Base-by-base conservation (phyloP, 2,797 vertebrate species). In the Betta splendens region DNA sequence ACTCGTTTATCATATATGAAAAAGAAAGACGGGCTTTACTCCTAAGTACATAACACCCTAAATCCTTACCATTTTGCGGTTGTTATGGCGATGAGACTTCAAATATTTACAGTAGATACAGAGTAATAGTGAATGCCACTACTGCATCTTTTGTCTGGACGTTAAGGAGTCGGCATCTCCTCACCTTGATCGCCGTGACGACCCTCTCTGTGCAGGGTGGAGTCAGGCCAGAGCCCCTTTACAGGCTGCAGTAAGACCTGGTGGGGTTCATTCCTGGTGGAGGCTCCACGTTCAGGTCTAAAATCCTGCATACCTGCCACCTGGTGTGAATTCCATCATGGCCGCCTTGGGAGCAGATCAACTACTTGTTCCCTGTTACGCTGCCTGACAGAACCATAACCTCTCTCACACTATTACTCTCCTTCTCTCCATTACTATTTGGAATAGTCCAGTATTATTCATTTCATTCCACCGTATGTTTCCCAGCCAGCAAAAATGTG, bases 311-410 rank as follows among this genome's bases (percentile, higher is more conserved):
- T n/a, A n/a, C n/a, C n/a, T 1, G 21, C 37, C 48, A 49, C 45
- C 36, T 60, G 63, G 15, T 22, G 26, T 15, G 13, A 10, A 9
- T 9, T 16, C 17, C 22, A 6, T 45, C 20, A 37, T 49, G 45
- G 46, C 70, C 40, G 38, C 17, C 18, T 58, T 37, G 62, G 50
- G 23, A 9, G n/a, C n/a, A 55, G 29, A 26, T 36, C 44, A 44
- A 49, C 16, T 12, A 35, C 5, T 22, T 9, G 2, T n/a, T 22
- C 28, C 33, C n/a, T 20, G 32, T 45, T n/a, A n/a, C n/a, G n/a
- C n/a, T n/a, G n/a, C n/a, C n/a, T n/a, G n/a, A n/a, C 48, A 28
- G 9, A 40, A n/a, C 32, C 6, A 5, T 23, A 50, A 26, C 17
- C 22, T 33, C 7, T 31, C 16, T 3, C 43, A 29, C 36, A n/a